Evolutionary conservation across 1,140 invertebrate species (phyloP), one percentile per base, ranked within the genome.

Genomic region (Lepeophtheirus salmonis): DNA sequence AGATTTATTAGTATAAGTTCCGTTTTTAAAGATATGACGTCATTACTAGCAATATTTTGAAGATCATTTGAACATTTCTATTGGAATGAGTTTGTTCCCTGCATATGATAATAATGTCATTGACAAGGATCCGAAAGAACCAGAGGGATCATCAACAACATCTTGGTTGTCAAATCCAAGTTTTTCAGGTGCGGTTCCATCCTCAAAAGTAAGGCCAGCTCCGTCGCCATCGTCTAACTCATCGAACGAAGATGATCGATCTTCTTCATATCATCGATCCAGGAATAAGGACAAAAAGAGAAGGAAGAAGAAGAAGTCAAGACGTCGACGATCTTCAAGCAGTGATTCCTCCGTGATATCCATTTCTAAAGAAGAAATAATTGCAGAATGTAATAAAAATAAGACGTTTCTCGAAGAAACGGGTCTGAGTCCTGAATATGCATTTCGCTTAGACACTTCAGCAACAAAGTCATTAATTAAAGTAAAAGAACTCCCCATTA

Each of bases 391-490:
- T n/a, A 57, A 25, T 18, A 57, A 21, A 3, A 26, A 24, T 16
- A 57, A 57, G 21, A 57, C 23, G 13, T 57, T 57, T 17, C 10
- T 57, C 17, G 55, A 57, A 14, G 55, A 57, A 26, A 25, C 26
- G 1, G 55, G 55, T 48, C 17, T 57, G 4, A 17, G 13, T 14
- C 55, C 55, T 17, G 55, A 57, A 25, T 21, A 26, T 16, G 55
- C 55, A 14, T 57, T 57, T 57, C 23, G 55, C 6, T 17, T 23
- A 17, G 22, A 57, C 26, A 26, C 16, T 16, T 20, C 55, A 2
- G 55, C 20, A 24, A 25, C 21, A n/a, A 24, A 30, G 55, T 14
- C 26, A 13, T 18, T 57, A 12, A 21, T 57, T 14, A 41, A 41
- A 16, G 55, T 26, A 16, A 2, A 21, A 50, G 17, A 2, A 2